Evolutionary conservation across 2,888 invertebrate species (phyloP), one percentile per base, ranked within the genome.

Genomic region (Morpho helenor): DNA sequence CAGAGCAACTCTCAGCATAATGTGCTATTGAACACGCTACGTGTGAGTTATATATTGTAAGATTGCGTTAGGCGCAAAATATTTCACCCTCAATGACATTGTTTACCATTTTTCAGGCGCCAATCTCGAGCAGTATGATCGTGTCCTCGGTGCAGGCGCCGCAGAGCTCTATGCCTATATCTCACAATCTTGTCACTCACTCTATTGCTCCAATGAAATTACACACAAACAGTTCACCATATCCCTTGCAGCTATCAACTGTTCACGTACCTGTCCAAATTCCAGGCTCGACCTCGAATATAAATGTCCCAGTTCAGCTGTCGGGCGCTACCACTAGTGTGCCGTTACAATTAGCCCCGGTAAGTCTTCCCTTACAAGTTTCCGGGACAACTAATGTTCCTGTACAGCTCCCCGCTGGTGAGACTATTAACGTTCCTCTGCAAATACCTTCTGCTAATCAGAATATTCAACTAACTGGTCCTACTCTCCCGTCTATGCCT

Each of bases 261-360:
- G 88, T 90, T 45, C 88, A 88, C 75, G 86, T 91, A 62, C 91
- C 89, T 40, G 84, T 91, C n/a, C 89, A 90, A 65, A 84, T 89
- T 52, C 89, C 88, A 3, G 87, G 87, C 44, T 83, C 88, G 41
- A 82, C 78, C 47, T 87, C 87, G 3, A 87, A 88, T 63, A 88
- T 90, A 45, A 90, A 86, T 78, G 85, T 90, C 45, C 87, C 90
- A 31, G 85, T 88, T 23, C 90, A 90, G 66, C 71, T 89, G 57
- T 83, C 88, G n/a, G 84, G 82, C 0, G 69, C 84, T 3, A 73
- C 84, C 8, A 85, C 71, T 63, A 79, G 80, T 64, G 75, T 89
- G 31, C 90, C 89, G 7, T 68, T 90, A 53, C 90, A 89, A 66
- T 76, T 90, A 67, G 66, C 87, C 49, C 86, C 88, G n/a, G 87